These are phyloP conservation scores for Campylorhamphus procurvoides DNA, from an alignment of 2,113 vertebrate genomes.

Conservation along the genomic window DNA sequence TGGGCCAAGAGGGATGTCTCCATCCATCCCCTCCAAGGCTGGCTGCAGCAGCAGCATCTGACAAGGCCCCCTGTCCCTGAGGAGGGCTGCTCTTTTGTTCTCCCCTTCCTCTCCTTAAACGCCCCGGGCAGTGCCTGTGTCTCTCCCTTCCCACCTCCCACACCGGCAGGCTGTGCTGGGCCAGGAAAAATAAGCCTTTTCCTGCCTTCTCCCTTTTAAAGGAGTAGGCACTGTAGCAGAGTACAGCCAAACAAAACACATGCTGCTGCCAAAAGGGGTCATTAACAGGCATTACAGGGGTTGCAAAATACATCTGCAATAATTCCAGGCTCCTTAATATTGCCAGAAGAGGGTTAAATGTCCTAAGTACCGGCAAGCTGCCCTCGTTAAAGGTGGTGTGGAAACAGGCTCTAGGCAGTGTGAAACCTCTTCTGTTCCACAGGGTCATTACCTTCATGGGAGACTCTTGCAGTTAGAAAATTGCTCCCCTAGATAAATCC, in stretches of 20 bases:
- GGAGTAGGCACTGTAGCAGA: background rate
- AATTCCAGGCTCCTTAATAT: background rate
- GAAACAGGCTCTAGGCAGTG: background rate
- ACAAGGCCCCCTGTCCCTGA: background rate
- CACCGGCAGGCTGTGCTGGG: background rate
- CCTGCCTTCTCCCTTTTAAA: background rate
- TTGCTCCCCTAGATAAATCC: background rate
- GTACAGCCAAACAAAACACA: background rate
- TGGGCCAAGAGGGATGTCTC: background rate
- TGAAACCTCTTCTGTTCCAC: background rate
- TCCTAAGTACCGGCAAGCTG: background rate
- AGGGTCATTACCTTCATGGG: background rate
- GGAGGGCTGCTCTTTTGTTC: background rate
- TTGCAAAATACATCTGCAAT: background rate
- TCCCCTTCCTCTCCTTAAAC: background rate
- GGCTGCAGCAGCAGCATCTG: background rate
- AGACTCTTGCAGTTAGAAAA: background rate
- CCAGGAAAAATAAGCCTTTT: background rate
- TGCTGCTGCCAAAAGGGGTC: background rate
- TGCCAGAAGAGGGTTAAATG: background rate
- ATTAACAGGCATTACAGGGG: background rate
- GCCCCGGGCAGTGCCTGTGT: background rate
- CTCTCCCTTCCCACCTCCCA: background rate
- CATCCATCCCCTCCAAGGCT: background rate
- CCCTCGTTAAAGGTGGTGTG: background rate